phyloP scores from a whole-genome alignment of 2,888 invertebrate genomes.

The Nephrotoma guestfalica region DNA sequence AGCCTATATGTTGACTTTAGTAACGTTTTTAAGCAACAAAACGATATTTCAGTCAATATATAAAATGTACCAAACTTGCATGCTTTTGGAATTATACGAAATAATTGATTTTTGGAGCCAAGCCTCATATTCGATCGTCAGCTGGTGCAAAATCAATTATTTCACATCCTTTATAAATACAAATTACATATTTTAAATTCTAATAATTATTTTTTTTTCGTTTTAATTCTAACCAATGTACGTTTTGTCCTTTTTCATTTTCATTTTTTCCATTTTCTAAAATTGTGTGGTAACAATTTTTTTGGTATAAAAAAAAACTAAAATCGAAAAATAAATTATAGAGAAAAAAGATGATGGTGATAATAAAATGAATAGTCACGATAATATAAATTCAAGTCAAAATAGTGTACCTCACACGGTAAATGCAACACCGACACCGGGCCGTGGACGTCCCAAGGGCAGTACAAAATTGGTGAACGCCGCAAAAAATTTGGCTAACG shows the following conservation, averaged over 20 bases:
- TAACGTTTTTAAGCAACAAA: not conserved
- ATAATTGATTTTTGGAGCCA: not conserved
- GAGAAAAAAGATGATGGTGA: conserved; percentile 8
- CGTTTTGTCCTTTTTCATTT: conserved; percentile 1
- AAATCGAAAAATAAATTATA: not conserved
- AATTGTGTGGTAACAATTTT: not conserved
- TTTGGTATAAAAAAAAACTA: not conserved
- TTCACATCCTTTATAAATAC: not conserved
- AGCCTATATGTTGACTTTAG: not conserved
- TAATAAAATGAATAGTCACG: not conserved
- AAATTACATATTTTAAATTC: not conserved
- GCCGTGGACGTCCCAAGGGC: not conserved
- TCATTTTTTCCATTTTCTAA: not conserved
- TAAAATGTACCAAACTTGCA: not conserved
- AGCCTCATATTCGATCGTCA: not conserved
- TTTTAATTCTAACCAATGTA: not conserved
- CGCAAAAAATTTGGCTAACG: not conserved
- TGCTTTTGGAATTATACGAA: not conserved
- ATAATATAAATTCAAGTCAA: not conserved
- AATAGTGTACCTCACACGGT: not conserved
- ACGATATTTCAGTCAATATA: not conserved
- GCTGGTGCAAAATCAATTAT: not conserved
- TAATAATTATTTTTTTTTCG: not conserved
- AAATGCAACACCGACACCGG: not conserved
- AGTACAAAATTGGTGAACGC: conserved; percentile 1